Conservation (phyloP, 1,140 invertebrate species). For the Psix sp. region DNA sequence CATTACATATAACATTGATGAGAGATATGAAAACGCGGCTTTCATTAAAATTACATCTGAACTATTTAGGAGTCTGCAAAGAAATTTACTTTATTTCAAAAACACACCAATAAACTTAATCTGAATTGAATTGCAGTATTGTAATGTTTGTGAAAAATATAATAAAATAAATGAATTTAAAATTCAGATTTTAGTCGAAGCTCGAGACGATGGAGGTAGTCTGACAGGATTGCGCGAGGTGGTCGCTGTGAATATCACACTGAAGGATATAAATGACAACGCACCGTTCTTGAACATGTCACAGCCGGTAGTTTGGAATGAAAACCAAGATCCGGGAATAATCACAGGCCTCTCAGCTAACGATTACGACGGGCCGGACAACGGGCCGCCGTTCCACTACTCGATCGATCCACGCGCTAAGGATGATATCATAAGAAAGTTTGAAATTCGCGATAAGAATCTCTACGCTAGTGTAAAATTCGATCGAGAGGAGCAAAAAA, state of each 20-base stretch:
- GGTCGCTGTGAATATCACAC: conserved; percentile 84
- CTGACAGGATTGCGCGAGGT: conserved; percentile 79
- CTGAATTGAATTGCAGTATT: too few relatives aligned
- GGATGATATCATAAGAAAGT: conserved; percentile 83
- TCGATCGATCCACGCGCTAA: conserved; percentile 83
- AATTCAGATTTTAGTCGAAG: conserved; percentile 79
- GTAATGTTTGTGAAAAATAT: too few relatives aligned
- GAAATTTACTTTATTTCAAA: too few relatives aligned
- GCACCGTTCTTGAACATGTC: conserved; percentile 89
- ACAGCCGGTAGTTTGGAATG: conserved; percentile 88
- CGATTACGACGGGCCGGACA: conserved; percentile 86
- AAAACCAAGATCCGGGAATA: conserved; percentile 83
- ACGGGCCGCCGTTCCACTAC: conserved; percentile 89
- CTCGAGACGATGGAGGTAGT: conserved; percentile 86
- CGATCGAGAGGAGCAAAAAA: conserved; percentile 92
- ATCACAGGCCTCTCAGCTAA: conserved; percentile 85
- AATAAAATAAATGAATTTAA: conserved; percentile 4
- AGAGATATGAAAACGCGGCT: too few relatives aligned
- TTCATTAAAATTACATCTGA: too few relatives aligned
- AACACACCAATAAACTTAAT: too few relatives aligned
- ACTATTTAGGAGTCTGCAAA: too few relatives aligned
- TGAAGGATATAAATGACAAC: conserved; percentile 94
- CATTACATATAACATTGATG: too few relatives aligned
- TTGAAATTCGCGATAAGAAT: conserved; percentile 80
- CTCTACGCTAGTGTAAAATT: conserved; percentile 84